Evolutionary conservation across 2,797 vertebrate species (phyloP).

Genomic region (Momotus momota): DNA sequence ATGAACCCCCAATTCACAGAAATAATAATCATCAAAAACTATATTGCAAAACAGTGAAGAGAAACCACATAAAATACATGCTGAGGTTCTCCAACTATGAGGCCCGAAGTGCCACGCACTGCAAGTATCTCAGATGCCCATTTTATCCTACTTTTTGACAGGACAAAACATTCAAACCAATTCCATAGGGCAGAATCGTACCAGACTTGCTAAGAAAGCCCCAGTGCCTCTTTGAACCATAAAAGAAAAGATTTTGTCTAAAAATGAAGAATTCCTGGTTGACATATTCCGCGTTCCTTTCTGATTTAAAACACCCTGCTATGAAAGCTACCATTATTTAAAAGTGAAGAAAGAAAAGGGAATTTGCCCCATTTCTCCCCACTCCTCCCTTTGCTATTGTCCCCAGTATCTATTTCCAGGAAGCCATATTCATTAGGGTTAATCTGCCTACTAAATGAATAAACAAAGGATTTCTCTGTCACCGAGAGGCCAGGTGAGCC

Average conservation of each 20-base stretch:
- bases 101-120: background rate
- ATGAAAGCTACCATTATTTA: slow-evolving; percentile 93
- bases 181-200: background rate
- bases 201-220: background rate
- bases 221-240: background rate
- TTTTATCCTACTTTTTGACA: background rate
- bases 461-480: slow-evolving; percentile 97
- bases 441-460: slow-evolving; percentile 92
- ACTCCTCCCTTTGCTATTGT: slow-evolving; percentile 79
- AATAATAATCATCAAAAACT: background rate
- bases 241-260: slow-evolving; percentile 53
- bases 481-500: slow-evolving; percentile 89
- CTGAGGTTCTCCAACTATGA: background rate
- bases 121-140: background rate
- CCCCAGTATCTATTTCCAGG: slow-evolving; percentile 88
- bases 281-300: slow-evolving; percentile 91
- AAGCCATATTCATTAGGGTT: slow-evolving; percentile 89
- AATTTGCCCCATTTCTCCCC: slow-evolving; percentile 81
- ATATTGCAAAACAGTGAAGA: background rate
- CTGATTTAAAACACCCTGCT: slow-evolving; percentile 86
- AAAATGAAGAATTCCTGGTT: slow-evolving; percentile 79
- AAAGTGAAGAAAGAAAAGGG: slow-evolving; percentile 95
- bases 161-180: background rate
- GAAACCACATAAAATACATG: background rate
- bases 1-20: background rate